Conservation (phyloP, 2,113 vertebrate species). For the Stegostoma tigrinum region DNA sequence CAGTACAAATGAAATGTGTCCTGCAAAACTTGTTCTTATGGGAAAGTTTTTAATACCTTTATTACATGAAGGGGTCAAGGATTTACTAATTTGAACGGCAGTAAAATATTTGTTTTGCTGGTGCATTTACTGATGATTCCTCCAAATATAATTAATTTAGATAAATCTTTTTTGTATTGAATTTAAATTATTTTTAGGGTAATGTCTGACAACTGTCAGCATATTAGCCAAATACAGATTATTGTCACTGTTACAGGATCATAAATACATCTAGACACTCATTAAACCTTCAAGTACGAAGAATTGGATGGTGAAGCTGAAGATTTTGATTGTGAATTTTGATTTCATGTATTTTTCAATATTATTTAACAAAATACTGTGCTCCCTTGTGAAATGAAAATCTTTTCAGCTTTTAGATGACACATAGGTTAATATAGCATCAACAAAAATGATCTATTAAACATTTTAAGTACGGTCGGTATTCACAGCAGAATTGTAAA, state of each 20-base stretch:
- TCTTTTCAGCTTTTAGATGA: slow-evolving; percentile 4
- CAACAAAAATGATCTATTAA: slow-evolving; percentile 11
- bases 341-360: neutral
- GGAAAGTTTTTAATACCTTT: neutral
- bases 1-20: neutral
- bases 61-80: neutral
- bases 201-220: neutral
- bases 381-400: neutral
- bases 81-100: neutral
- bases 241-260: neutral
- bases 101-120: neutral
- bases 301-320: neutral
- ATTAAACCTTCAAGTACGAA: neutral
- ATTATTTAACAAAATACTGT: neutral
- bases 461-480: neutral
- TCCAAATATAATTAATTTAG: neutral
- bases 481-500: neutral
- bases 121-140: neutral
- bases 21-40: neutral
- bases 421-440: neutral
- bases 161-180: neutral
- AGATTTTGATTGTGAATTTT: neutral
- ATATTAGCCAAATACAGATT: neutral
- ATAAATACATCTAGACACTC: neutral
- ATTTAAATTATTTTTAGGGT: neutral